Percentiles rank a stretch among this genome's conserved stretches.
Evolutionary conservation across 2,113 vertebrate genomes (phyloP).

Genomic region (Progne subis): DNA sequence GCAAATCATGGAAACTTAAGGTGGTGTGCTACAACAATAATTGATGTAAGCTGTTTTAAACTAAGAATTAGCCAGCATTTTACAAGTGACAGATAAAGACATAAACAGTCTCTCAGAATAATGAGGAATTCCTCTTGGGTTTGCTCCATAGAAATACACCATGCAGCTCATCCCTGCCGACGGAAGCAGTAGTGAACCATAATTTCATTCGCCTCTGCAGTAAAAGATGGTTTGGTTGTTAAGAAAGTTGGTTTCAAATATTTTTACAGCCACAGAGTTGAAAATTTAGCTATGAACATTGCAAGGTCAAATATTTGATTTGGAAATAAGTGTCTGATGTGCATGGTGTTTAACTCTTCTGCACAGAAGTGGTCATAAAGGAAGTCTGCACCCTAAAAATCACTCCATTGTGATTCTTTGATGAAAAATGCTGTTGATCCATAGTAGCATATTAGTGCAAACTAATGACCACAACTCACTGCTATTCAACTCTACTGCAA

Average conservation of each 20-base stretch:
- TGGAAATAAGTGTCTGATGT: background rate
- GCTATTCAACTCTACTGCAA: background rate
- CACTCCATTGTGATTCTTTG: background rate
- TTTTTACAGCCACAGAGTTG: background rate
- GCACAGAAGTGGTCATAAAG: background rate
- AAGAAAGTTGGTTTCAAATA: background rate
- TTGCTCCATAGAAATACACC: background rate
- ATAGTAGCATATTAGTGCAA: background rate
- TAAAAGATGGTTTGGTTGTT: background rate
- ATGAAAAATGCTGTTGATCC: background rate
- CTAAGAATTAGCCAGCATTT: background rate
- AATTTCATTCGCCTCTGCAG: background rate
- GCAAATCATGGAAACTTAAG: background rate
- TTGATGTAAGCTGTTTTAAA: background rate
- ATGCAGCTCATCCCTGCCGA: background rate
- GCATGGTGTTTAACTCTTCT: background rate
- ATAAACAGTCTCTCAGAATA: background rate
- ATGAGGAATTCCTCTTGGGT: background rate
- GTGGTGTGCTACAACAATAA: background rate
- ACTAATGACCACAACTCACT: background rate
- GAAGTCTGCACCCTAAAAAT: background rate
- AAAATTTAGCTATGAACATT: background rate
- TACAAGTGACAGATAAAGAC: background rate
- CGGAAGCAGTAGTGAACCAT: fast-evolving
- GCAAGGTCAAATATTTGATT: background rate